Percentiles rank a stretch among this genome's conserved stretches.
Conservation (phyloP, 2,113 vertebrate genomes). For the Toxotes jaculatrix region DNA sequence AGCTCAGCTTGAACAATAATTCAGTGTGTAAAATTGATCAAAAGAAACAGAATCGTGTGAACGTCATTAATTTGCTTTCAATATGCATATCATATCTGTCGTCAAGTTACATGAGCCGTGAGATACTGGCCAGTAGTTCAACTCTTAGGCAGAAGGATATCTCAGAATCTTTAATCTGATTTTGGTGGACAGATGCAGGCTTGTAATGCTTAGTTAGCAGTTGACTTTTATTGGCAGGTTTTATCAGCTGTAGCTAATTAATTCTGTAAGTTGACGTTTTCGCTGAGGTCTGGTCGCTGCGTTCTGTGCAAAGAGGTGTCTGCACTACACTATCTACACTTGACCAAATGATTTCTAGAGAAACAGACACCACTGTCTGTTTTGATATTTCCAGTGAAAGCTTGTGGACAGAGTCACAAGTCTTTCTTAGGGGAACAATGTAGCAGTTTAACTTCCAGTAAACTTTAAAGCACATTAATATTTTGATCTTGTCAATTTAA, state of each 20-base stretch:
- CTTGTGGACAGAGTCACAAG: neutral
- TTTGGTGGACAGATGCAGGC: neutral
- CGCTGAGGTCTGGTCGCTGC: neutral
- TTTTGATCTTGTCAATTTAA: constrained; percentile 17
- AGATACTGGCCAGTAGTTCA: neutral
- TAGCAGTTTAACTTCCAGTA: constrained; percentile 7
- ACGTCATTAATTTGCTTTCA: neutral
- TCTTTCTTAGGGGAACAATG: neutral
- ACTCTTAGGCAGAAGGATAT: neutral
- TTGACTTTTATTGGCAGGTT: neutral
- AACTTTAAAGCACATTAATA: constrained; percentile 9
- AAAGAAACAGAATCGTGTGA: neutral
- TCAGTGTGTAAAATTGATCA: neutral
- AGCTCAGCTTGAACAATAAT: neutral
- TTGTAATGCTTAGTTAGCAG: neutral
- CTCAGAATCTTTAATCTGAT: neutral
- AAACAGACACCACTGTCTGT: neutral
- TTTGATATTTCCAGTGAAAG: neutral
- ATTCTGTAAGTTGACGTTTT: neutral
- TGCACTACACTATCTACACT: neutral
- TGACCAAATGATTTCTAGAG: constrained; percentile 3
- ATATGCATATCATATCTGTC: neutral
- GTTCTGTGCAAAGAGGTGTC: neutral
- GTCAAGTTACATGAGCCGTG: no score
- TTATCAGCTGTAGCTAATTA: neutral